Evolutionary conservation across 2,888 invertebrate genomes (phyloP).

Genomic region (Entomobrya proxima): DNA sequence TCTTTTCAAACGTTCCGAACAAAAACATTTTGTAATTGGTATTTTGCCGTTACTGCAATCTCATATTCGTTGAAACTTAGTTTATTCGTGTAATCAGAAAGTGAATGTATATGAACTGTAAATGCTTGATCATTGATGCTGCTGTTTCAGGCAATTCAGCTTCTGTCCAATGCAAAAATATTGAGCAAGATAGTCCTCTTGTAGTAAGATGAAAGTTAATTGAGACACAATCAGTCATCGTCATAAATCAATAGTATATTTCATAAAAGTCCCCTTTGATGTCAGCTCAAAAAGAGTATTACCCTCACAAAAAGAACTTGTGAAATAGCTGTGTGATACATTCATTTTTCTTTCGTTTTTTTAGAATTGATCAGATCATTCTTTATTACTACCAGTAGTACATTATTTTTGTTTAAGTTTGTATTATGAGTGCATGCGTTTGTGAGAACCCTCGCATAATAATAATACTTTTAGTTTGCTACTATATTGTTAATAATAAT

Average conservation of each 20-base stretch:
- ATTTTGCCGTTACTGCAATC: background rate
- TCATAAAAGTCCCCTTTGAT: conserved; percentile 30
- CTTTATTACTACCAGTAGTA: conserved; percentile 12
- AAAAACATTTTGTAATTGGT: conserved; percentile 1
- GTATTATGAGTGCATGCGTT: too few species aligned
- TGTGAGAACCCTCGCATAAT: too few species aligned
- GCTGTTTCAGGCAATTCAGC: background rate
- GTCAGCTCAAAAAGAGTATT: conserved; percentile 29
- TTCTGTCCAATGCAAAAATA: background rate
- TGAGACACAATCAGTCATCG: conserved; percentile 65
- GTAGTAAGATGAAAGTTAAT: conserved; percentile 58
- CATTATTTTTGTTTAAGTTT: too few species aligned
- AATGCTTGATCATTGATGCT: background rate
- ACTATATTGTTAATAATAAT: too few species aligned
- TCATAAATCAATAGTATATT: conserved; percentile 60
- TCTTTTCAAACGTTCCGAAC: background rate
- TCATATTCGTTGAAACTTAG: background rate
- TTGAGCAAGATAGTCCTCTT: background rate
- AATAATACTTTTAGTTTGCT: too few species aligned
- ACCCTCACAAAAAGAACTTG: background rate
- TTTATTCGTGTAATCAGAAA: conserved; percentile 24
- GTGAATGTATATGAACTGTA: background rate
- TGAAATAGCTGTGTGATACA: background rate
- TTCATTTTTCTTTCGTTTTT: conserved; percentile 48
- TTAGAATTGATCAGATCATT: conserved; percentile 22